Evolutionary conservation across 1,140 invertebrate genomes (phyloP).

Genomic region (Pygmarrhopalites habei): DNA sequence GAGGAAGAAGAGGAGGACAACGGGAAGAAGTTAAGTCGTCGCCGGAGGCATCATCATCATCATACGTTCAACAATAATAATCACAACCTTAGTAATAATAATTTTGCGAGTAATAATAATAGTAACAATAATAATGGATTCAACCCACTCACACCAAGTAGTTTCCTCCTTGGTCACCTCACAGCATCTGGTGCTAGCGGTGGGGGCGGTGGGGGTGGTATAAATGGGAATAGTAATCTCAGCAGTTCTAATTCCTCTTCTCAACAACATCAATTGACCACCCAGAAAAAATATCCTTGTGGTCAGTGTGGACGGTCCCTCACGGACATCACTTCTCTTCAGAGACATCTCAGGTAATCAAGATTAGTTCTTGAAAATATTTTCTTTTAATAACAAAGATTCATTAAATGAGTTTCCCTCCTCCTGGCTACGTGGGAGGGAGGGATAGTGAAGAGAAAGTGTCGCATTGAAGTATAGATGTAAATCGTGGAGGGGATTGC

Average conservation of each 20-base stretch:
- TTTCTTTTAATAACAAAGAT: too few relatives aligned
- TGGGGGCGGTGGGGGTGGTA: not conserved
- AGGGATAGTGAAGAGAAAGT: too few relatives aligned
- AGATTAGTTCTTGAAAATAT: too few relatives aligned
- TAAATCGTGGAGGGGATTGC: too few relatives aligned
- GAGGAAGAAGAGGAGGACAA: slow-evolving; percentile 12
- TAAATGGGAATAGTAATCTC: not conserved
- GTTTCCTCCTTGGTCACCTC: slow-evolving; percentile 31
- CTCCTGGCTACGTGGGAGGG: too few relatives aligned
- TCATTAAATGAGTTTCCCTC: too few relatives aligned
- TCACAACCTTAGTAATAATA: slow-evolving; percentile 7
- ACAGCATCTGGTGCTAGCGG: slow-evolving; percentile 3
- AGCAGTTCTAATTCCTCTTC: not conserved
- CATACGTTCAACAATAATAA: slow-evolving; percentile 7
- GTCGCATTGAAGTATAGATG: too few relatives aligned
- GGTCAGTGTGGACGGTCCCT: slow-evolving; percentile 37
- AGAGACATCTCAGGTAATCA: slow-evolving; percentile 38
- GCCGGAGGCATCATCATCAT: slow-evolving; percentile 10
- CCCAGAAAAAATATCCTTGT: slow-evolving; percentile 37
- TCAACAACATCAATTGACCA: not conserved
- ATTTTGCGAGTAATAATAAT: slow-evolving; percentile 3
- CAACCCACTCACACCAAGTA: slow-evolving; percentile 13
- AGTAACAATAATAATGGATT: slow-evolving; percentile 16
- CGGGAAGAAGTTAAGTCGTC: slow-evolving; percentile 2
- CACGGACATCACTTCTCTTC: slow-evolving; percentile 36